phyloP scores from a whole-genome alignment of 2,113 vertebrate genomes.

The Microtus ochrogaster region DNA sequence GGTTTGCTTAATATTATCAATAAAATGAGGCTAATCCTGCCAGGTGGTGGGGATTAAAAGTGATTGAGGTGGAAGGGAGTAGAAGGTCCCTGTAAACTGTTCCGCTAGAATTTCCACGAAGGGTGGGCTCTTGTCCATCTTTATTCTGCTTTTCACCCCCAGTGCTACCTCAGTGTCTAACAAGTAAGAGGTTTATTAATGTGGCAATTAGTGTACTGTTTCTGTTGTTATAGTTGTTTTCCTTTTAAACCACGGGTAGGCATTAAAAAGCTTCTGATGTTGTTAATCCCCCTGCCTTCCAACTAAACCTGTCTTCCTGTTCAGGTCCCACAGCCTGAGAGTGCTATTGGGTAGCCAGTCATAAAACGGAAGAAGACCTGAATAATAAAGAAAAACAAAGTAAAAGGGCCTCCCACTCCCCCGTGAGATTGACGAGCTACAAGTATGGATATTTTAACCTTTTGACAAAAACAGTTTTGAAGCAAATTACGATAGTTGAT shows the following conservation, averaged over 20 bases:
- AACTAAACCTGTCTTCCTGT: background rate
- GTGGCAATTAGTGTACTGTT: background rate
- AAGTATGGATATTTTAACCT: conserved; percentile 76
- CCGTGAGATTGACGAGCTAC: conserved; percentile 57
- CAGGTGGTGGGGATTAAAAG: background rate
- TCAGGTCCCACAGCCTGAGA: background rate
- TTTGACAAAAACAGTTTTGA: conserved; percentile 79
- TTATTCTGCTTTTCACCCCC: background rate
- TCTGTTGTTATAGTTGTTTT: conserved; percentile 2
- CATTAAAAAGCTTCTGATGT: conserved; percentile 26
- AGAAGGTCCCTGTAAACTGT: background rate
- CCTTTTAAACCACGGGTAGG: background rate
- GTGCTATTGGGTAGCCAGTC: background rate
- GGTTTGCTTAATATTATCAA: background rate
- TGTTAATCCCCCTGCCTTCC: background rate
- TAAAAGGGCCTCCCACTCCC: background rate
- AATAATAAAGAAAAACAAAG: conserved; percentile 35
- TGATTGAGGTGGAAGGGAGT: background rate
- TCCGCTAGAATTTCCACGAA: background rate
- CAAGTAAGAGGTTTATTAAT: background rate
- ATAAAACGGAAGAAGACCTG: background rate
- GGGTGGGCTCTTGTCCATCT: background rate
- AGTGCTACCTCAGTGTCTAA: background rate
- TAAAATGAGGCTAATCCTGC: conserved; percentile 4
- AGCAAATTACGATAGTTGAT: conserved; percentile 74